phyloP scores from a whole-genome alignment of 2,113 vertebrate species.

The Sorex fumeus region DNA sequence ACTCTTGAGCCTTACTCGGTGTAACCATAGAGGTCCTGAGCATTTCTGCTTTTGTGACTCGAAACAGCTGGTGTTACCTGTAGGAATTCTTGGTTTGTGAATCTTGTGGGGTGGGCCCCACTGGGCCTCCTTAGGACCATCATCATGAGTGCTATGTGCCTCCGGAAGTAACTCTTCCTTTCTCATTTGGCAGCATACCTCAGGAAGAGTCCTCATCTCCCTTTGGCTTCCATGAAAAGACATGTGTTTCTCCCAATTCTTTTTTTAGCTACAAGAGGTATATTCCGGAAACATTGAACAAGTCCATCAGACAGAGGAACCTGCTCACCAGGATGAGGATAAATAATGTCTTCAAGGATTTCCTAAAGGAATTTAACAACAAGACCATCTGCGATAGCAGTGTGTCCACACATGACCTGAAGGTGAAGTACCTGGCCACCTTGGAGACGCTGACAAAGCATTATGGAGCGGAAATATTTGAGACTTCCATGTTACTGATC shows the following conservation, averaged over 20 bases:
- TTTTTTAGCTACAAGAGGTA: conserved; percentile 94
- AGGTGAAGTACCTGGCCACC: conserved; percentile 97
- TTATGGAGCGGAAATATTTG: conserved; percentile 93
- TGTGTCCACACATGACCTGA: conserved; percentile 95
- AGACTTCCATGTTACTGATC: conserved; percentile 89
- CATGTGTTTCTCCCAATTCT: no score
- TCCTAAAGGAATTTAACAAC: conserved; percentile 96
- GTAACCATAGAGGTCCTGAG: no score
- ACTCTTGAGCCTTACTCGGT: no score
- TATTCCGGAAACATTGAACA: conserved; percentile 95
- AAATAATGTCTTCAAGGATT: conserved; percentile 98
- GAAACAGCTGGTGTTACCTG: background rate
- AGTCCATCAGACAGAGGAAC: conserved; percentile 96
- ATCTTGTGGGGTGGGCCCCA: background rate
- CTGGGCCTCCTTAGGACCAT: background rate
- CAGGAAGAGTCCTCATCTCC: background rate
- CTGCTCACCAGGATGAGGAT: conserved; percentile 96
- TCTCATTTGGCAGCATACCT: background rate
- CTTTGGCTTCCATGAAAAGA: conserved; percentile 14
- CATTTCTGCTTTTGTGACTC: background rate
- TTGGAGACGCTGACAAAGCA: conserved; percentile 95
- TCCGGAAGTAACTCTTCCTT: background rate
- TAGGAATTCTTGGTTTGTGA: background rate
- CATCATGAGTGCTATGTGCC: background rate
- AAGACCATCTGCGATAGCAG: conserved; percentile 95